phyloP scores from a whole-genome alignment of 1,140 invertebrate species.

The Lasioglossum baleicum region DNA sequence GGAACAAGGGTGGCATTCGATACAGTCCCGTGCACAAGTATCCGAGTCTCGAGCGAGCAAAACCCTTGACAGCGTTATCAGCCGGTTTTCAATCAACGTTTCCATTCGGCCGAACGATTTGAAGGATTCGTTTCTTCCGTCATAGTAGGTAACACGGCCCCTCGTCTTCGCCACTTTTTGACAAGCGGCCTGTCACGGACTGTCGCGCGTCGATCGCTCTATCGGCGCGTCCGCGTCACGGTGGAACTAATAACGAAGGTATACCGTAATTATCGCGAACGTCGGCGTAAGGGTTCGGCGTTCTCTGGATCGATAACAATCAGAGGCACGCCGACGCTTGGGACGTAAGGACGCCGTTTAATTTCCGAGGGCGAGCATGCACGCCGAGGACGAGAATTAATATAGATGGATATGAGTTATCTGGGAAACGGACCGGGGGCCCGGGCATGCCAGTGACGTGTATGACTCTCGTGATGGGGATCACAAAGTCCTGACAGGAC shows the following conservation, averaged over 20 bases:
- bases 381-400: conserved; percentile 66
- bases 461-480: conserved; percentile 74
- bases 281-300: conserved; percentile 36
- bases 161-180: too few species aligned
- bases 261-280: conserved; percentile 35
- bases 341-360: conserved; percentile 58
- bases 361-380: conserved; percentile 61
- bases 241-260: conserved; percentile 40
- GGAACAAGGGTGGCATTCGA: too few species aligned
- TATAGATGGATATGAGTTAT: conserved; percentile 76
- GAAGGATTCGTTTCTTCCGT: too few species aligned
- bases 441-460: conserved; percentile 73
- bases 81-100: too few species aligned
- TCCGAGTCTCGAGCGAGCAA: too few species aligned
- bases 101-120: too few species aligned
- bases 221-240: not conserved
- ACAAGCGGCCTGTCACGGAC: too few species aligned
- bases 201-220: conserved; percentile 1
- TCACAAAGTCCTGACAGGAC: conserved; percentile 73
- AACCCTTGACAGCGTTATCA: too few species aligned
- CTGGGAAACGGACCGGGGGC: conserved; percentile 55
- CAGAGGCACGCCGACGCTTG: conserved; percentile 18
- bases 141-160: too few species aligned
- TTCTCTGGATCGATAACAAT: conserved; percentile 56
- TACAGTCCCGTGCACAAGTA: too few species aligned